These are phyloP conservation scores for Mythimna albipuncta DNA, from an alignment of 2,888 invertebrate genomes.

Conservation along the genomic window DNA sequence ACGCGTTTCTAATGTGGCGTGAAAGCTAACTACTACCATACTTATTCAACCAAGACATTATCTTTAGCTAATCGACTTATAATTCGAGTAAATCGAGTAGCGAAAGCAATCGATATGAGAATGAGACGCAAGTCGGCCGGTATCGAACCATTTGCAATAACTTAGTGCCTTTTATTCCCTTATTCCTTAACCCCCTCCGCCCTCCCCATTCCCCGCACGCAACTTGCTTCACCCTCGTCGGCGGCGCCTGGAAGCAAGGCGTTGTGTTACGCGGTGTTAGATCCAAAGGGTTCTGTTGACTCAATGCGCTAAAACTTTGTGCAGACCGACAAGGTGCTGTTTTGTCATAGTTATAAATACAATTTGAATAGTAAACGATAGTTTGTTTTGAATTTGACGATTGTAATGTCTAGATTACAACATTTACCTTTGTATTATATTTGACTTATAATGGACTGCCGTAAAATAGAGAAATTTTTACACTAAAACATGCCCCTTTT, in stretches of 20 bases:
- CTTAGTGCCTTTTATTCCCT: slow-evolving; percentile 75
- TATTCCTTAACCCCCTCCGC: slow-evolving; percentile 34
- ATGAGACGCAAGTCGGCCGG: slow-evolving; percentile 19
- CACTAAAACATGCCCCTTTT: too few species aligned
- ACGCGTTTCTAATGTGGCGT: neutral
- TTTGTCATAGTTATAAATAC: slow-evolving; percentile 8
- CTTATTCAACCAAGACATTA: slow-evolving; percentile 12
- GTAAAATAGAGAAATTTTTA: too few species aligned
- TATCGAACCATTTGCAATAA: slow-evolving; percentile 74
- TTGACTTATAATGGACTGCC: too few species aligned
- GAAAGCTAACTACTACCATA: neutral
- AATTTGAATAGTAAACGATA: neutral
- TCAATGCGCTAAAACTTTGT: slow-evolving; percentile 6
- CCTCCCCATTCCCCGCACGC: neutral
- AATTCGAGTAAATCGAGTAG: slow-evolving; percentile 49
- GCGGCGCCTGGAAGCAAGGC: slow-evolving; percentile 50
- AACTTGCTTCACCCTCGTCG: neutral
- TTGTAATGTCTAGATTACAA: neutral
- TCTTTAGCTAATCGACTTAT: slow-evolving; percentile 41
- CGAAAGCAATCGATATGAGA: slow-evolving; percentile 15
- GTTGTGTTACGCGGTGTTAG: slow-evolving; percentile 59
- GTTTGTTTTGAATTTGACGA: slow-evolving; percentile 2
- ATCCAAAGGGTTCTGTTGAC: slow-evolving; percentile 53
- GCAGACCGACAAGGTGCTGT: slow-evolving; percentile 19
- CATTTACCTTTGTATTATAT: neutral